Evolutionary conservation across 2,888 invertebrate species (phyloP).

Genomic region (Macaria liturata): DNA sequence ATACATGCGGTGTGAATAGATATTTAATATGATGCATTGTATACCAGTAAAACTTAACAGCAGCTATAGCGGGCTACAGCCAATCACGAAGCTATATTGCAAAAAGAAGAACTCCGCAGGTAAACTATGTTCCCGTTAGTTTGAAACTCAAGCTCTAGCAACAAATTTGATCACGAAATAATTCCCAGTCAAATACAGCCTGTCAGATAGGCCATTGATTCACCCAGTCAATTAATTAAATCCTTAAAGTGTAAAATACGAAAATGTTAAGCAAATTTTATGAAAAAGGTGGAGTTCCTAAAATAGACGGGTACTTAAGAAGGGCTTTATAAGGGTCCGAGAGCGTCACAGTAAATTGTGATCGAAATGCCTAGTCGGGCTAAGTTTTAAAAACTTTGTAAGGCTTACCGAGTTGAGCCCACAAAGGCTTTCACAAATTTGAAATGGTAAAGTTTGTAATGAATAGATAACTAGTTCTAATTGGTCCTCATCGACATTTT

Average conservation of each 20-base stretch:
- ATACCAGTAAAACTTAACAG: too few species aligned
- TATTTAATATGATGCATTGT: too few species aligned
- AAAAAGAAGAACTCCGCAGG: too few species aligned
- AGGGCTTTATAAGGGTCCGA: constrained; percentile 23
- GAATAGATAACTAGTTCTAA: too few species aligned
- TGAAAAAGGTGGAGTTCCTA: constrained; percentile 7
- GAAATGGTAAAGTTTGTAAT: constrained; percentile 1
- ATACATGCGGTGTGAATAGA: too few species aligned
- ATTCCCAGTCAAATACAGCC: too few species aligned
- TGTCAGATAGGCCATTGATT: constrained; percentile 1
- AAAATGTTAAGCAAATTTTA: constrained; percentile 10
- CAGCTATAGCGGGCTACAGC: too few species aligned
- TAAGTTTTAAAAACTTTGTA: constrained; percentile 19
- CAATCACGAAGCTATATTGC: too few species aligned
- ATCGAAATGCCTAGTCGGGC: constrained; percentile 17
- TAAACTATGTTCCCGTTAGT: too few species aligned
- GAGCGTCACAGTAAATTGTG: constrained; percentile 22
- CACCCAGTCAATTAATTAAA: constrained; percentile 2
- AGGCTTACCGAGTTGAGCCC: constrained; percentile 10
- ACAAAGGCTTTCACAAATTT: constrained; percentile 1
- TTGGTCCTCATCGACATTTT: too few species aligned
- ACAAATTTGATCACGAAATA: too few species aligned
- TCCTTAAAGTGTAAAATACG: constrained; percentile 7
- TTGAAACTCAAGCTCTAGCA: too few species aligned
- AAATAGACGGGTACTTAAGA: constrained; percentile 20